Percentiles rank a stretch among this genome's conserved stretches.
phyloP scores from a whole-genome alignment of 2,888 invertebrate species.

The Andrena haemorrhoa region DNA sequence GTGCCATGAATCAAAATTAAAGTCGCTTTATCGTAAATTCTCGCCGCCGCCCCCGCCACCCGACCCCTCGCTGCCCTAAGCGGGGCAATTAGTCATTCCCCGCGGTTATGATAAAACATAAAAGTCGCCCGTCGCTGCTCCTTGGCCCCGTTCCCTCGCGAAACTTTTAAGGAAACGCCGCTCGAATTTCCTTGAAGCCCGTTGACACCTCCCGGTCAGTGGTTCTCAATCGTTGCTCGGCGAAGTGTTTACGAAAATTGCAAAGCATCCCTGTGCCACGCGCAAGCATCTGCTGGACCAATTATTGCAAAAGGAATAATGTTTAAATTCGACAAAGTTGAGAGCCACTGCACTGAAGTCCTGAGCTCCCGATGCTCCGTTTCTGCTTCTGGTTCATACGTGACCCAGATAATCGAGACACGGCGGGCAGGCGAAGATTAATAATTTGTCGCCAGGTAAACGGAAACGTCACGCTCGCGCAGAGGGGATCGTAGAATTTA shows the following conservation, averaged over 20 bases:
- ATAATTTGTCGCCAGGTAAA: not conserved
- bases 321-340: not conserved
- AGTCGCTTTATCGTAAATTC: conserved; percentile 78
- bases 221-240: not conserved
- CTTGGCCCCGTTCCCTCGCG: conserved; percentile 46
- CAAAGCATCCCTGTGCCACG: not conserved
- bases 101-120: conserved; percentile 73
- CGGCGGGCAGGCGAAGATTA: not conserved
- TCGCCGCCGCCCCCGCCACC: conserved; percentile 44
- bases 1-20: conserved; percentile 81
- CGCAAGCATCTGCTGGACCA: not conserved
- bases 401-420: not conserved
- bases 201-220: conserved; percentile 12
- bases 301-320: not conserved
- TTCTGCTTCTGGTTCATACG: not conserved
- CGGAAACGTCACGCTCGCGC: not conserved
- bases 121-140: conserved; percentile 70
- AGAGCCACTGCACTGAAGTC: not conserved
- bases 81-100: conserved; percentile 78
- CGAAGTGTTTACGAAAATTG: not conserved
- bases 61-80: conserved; percentile 69
- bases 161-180: conserved; percentile 33
- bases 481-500: not conserved
- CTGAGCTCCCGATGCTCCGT: not conserved
- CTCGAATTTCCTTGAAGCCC: conserved; percentile 16